These are phyloP conservation scores for Dermatophagoides farinae DNA, from an alignment of 1,140 invertebrate species.

Conservation along the genomic window DNA sequence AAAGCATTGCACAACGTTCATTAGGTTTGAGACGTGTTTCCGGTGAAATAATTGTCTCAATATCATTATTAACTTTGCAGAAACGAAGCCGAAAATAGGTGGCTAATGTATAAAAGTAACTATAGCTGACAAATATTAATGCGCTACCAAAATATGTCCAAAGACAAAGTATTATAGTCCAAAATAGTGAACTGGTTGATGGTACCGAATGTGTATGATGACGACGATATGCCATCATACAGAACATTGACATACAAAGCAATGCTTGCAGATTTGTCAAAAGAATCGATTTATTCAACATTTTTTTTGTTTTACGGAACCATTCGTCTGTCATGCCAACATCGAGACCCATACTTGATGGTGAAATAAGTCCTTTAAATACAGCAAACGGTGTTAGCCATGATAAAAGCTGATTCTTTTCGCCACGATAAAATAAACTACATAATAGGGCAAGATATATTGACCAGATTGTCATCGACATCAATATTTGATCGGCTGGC, in stretches of 20 bases:
- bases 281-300: neutral
- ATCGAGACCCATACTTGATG: slow-evolving; percentile 2
- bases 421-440: neutral
- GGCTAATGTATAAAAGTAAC: slow-evolving; percentile 3
- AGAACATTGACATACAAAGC: slow-evolving; percentile 2
- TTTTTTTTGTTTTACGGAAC: slow-evolving; percentile 4
- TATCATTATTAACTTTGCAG: slow-evolving; percentile 13
- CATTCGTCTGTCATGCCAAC: slow-evolving; percentile 5
- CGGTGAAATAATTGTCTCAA: slow-evolving; percentile 11
- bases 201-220: neutral
- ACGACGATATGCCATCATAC: neutral
- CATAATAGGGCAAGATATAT: neutral
- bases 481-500: slow-evolving; percentile 6
- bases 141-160: slow-evolving; percentile 5
- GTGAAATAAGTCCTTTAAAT: slow-evolving; percentile 9
- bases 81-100: slow-evolving; percentile 14
- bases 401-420: neutral
- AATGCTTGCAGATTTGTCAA: neutral
- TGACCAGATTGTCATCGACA: slow-evolving; percentile 8
- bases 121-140: slow-evolving; percentile 8
- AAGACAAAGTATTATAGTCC: slow-evolving; percentile 1
- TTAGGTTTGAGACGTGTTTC: slow-evolving; percentile 8
- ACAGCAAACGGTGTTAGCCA: slow-evolving; percentile 11
- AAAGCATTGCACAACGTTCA: slow-evolving; percentile 5
- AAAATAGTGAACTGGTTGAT: neutral